Evolutionary conservation across 2,888 invertebrate genomes (phyloP).

Genomic region (Aporophyla lueneburgensis): DNA sequence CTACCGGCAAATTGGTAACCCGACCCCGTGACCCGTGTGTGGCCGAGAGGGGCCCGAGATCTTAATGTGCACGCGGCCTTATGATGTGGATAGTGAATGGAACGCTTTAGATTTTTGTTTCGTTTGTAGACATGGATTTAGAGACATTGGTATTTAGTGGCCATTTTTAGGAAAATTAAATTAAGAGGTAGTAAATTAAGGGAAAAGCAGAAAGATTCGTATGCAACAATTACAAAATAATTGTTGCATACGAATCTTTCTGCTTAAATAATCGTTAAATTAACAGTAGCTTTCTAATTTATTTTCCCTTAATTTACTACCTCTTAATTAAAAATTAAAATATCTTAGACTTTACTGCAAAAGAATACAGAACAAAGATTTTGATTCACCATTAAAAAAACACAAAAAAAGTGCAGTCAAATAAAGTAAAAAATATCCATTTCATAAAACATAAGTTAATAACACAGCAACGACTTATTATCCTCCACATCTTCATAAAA

Average conservation of each 20-base stretch:
- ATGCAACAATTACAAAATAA: too few relatives aligned
- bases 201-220: too few relatives aligned
- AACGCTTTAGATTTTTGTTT: slow-evolving; percentile 23
- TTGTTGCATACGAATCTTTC: too few relatives aligned
- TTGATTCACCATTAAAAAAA: too few relatives aligned
- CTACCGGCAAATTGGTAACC: slow-evolving; percentile 84
- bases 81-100: slow-evolving; percentile 48
- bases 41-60: slow-evolving; percentile 48
- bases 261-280: too few relatives aligned
- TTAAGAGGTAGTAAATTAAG: too few relatives aligned
- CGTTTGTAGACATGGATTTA: neutral
- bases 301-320: too few relatives aligned
- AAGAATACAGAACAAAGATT: neutral
- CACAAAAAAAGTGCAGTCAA: neutral
- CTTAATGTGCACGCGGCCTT: slow-evolving; percentile 58
- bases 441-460: neutral
- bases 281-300: too few relatives aligned
- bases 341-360: neutral
- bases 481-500: slow-evolving; percentile 40
- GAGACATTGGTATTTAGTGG: neutral
- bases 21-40: slow-evolving; percentile 73
- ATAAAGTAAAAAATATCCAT: neutral
- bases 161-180: too few relatives aligned
- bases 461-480: slow-evolving; percentile 12
- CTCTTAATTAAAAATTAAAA: too few relatives aligned